These are phyloP conservation scores for Xenus cinereus DNA, from an alignment of 2,113 vertebrate species.

Conservation along the genomic window DNA sequence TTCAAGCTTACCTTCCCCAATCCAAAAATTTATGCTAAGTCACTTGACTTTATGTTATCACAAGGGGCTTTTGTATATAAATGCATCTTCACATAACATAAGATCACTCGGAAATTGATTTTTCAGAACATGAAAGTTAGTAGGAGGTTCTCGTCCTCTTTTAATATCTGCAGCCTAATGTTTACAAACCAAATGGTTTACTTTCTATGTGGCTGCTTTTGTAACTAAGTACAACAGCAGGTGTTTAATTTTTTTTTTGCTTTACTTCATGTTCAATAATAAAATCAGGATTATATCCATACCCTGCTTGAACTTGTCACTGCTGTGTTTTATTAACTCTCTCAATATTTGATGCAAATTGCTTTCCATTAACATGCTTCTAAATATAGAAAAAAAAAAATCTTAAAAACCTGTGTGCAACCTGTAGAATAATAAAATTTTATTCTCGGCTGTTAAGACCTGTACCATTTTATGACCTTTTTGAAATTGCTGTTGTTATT, in stretches of 20 bases:
- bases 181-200: neutral
- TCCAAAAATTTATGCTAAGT: neutral
- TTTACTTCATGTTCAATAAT: neutral
- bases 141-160: neutral
- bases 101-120: neutral
- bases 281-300: neutral
- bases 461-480: neutral
- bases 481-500: neutral
- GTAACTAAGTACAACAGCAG: neutral
- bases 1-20: neutral
- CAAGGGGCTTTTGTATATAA: neutral
- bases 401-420: neutral
- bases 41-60: neutral
- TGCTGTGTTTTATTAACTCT: conserved; percentile 2
- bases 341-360: conserved; percentile 34
- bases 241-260: neutral
- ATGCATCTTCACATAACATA: neutral
- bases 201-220: conserved; percentile 19
- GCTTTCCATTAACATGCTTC: neutral
- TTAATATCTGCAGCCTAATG: neutral
- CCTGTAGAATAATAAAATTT: neutral
- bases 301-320: neutral
- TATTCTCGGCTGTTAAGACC: neutral
- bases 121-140: neutral
- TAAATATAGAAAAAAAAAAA: neutral